Percentiles rank a stretch among this genome's conserved stretches.
Evolutionary conservation across 2,888 invertebrate genomes (phyloP).

Genomic region (Peribatodes rhomboidaria): DNA sequence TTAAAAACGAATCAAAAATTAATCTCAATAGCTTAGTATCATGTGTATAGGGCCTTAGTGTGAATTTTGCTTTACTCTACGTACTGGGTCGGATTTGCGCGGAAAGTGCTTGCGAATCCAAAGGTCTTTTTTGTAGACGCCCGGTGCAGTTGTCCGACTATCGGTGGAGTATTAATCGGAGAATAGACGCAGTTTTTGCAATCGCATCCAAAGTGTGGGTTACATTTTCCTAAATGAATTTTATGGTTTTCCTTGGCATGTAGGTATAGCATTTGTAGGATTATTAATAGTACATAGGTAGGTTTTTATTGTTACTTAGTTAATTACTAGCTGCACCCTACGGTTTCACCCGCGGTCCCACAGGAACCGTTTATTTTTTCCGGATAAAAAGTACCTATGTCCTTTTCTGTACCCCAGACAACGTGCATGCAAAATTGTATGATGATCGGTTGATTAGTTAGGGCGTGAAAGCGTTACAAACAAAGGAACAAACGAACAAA

Average conservation of each 20-base stretch:
- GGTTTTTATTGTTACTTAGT: too few relatives aligned
- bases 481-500: too few relatives aligned
- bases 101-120: conserved; percentile 13
- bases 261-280: neutral
- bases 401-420: too few relatives aligned
- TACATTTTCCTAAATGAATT: neutral
- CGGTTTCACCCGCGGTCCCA: too few relatives aligned
- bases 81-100: conserved; percentile 11
- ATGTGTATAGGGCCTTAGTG: neutral
- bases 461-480: too few relatives aligned
- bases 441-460: too few relatives aligned
- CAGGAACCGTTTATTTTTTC: too few relatives aligned
- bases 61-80: conserved; percentile 6
- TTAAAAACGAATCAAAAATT: neutral
- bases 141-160: conserved; percentile 17
- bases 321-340: too few relatives aligned
- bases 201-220: neutral
- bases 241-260: neutral
- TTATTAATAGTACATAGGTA: too few relatives aligned
- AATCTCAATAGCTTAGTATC: neutral
- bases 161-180: conserved; percentile 10
- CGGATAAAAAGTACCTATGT: too few relatives aligned
- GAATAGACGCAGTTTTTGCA: conserved; percentile 18
- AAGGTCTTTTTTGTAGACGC: conserved; percentile 16
- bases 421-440: too few relatives aligned